Percentiles rank a stretch among this genome's conserved stretches.
Evolutionary conservation across 1,140 invertebrate genomes (phyloP).

Genomic region (Meloidogyne hapla): DNA sequence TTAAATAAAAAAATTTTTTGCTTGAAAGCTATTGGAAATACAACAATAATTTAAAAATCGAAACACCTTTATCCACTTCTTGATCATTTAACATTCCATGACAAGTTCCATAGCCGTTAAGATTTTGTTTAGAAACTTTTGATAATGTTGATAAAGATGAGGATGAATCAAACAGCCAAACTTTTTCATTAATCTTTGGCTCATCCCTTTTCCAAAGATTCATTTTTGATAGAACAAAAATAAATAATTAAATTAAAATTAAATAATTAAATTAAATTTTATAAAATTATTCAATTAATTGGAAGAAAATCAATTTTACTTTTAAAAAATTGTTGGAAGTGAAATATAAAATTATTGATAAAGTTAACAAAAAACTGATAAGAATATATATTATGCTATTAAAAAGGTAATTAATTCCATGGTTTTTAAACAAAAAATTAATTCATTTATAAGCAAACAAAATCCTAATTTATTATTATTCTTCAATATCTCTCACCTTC

Average conservation of each 20-base stretch:
- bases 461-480: too few species aligned
- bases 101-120: neutral
- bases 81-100: neutral
- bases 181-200: neutral
- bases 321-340: neutral
- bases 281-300: neutral
- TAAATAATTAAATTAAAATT: too few species aligned
- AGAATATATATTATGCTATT: neutral
- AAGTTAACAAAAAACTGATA: neutral
- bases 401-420: too few species aligned
- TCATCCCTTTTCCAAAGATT: conserved; percentile 1
- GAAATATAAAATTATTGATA: neutral
- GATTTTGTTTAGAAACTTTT: neutral
- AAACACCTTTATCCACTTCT: neutral
- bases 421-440: too few species aligned
- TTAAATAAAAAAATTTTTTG: too few species aligned
- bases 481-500: too few species aligned
- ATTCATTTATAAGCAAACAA: too few species aligned
- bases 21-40: too few species aligned
- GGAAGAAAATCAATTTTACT: neutral
- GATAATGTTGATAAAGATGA: neutral
- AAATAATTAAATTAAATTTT: neutral
- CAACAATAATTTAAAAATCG: too few species aligned
- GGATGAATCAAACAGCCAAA: neutral
- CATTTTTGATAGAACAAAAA: too few species aligned